Conservation (phyloP, 2,888 invertebrate genomes). For the Sinelater perroti region DNA sequence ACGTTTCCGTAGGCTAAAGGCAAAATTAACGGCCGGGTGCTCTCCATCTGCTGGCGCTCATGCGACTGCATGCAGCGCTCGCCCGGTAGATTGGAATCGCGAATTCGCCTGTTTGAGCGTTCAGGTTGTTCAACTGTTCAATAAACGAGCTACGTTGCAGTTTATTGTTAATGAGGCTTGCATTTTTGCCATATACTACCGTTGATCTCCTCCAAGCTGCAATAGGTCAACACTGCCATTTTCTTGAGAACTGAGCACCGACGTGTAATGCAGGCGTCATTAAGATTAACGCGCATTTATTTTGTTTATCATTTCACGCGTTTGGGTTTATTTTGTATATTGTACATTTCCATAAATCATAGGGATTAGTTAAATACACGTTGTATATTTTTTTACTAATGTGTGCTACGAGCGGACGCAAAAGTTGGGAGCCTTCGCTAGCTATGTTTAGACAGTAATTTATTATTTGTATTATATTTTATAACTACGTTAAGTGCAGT, state of each 20-base stretch:
- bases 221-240: conserved; percentile 54
- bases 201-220: conserved; percentile 48
- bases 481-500: conserved; percentile 8
- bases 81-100: too few species aligned
- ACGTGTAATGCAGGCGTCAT: conserved; percentile 35
- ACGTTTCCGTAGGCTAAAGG: conserved; percentile 4
- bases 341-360: conserved; percentile 43
- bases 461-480: conserved; percentile 32
- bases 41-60: too few species aligned
- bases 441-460: conserved; percentile 21
- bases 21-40: neutral
- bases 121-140: neutral
- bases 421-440: conserved; percentile 9
- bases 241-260: conserved; percentile 40
- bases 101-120: conserved; percentile 1
- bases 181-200: conserved; percentile 34
- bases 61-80: too few species aligned
- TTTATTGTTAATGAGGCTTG: conserved; percentile 42
- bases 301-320: conserved; percentile 21
- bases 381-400: conserved; percentile 31
- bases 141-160: neutral
- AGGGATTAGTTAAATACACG: conserved; percentile 32
- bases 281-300: conserved; percentile 26
- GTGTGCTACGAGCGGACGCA: conserved; percentile 32
- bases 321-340: conserved; percentile 43